These are phyloP conservation scores for Monopterus albus DNA, from an alignment of 2,113 vertebrate genomes.

Conservation along the genomic window DNA sequence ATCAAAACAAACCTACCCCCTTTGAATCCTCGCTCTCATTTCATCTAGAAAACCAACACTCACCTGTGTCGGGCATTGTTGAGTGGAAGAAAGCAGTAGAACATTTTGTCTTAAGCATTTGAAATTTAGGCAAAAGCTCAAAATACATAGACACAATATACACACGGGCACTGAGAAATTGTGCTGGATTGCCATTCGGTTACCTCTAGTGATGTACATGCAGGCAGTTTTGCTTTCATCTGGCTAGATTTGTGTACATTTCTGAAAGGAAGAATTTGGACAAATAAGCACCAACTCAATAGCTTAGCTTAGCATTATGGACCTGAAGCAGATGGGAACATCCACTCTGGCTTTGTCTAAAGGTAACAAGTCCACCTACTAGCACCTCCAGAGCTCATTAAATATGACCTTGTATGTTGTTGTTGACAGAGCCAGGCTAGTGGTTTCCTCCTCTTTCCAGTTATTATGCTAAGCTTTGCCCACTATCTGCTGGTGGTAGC, in stretches of 20 bases:
- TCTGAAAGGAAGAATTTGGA: too few species aligned
- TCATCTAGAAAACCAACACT: conserved; percentile 34
- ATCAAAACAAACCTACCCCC: conserved; percentile 52
- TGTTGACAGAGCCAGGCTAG: too few species aligned
- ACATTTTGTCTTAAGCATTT: conserved; percentile 9
- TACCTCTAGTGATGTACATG: not conserved
- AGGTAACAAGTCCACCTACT: too few species aligned
- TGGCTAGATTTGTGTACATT: conserved; percentile 5
- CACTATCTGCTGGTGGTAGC: too few species aligned
- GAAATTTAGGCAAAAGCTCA: not conserved
- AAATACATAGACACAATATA: not conserved
- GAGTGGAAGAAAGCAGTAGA: conserved; percentile 14
- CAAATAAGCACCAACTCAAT: too few species aligned
- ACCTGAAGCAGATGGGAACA: not conserved
- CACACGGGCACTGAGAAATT: not conserved
- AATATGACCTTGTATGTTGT: too few species aligned
- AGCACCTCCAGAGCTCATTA: too few species aligned
- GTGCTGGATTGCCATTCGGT: not conserved
- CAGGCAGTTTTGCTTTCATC: too few species aligned
- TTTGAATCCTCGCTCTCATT: conserved; percentile 45
- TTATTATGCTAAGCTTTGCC: too few species aligned
- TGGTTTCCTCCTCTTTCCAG: too few species aligned
- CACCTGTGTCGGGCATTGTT: conserved; percentile 8
- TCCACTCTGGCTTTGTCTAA: too few species aligned
- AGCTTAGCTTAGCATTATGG: too few species aligned